Conservation (phyloP, 2,113 vertebrate species). For the Crocuta crocuta region DNA sequence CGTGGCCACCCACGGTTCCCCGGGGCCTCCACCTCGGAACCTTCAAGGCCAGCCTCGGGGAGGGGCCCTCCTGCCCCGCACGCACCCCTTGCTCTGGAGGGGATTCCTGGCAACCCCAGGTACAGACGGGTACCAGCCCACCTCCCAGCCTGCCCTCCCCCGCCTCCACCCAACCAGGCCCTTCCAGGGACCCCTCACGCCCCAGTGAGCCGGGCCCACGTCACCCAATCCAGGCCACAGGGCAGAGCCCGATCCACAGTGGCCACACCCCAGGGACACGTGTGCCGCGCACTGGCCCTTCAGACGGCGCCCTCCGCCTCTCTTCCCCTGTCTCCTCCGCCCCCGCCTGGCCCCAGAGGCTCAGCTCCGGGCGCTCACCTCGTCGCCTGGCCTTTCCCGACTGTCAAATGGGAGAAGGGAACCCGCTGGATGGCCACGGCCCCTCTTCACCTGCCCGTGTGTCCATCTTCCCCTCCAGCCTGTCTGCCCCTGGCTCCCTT, state of each 20-base stretch:
- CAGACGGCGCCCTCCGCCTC: no score
- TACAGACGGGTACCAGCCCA: not conserved
- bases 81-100: not conserved
- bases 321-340: no score
- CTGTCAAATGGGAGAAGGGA: not conserved
- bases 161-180: not conserved
- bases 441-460: not conserved
- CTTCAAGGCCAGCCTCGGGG: not conserved
- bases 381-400: not conserved
- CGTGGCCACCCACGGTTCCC: not conserved
- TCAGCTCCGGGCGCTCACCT: not conserved
- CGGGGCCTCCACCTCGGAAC: no score
- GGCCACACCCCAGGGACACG: not conserved
- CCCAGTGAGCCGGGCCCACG: not conserved
- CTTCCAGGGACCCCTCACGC: not conserved
- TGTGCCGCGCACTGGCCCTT: not conserved
- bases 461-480: not conserved
- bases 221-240: not conserved
- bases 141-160: not conserved
- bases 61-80: not conserved
- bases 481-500: no score
- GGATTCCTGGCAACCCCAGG: not conserved
- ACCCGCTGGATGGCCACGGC: not conserved
- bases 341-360: fast-evolving
- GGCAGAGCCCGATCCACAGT: not conserved